Evolutionary conservation across 2,113 vertebrate species (phyloP).

Genomic region (Dasyornis broadbenti): DNA sequence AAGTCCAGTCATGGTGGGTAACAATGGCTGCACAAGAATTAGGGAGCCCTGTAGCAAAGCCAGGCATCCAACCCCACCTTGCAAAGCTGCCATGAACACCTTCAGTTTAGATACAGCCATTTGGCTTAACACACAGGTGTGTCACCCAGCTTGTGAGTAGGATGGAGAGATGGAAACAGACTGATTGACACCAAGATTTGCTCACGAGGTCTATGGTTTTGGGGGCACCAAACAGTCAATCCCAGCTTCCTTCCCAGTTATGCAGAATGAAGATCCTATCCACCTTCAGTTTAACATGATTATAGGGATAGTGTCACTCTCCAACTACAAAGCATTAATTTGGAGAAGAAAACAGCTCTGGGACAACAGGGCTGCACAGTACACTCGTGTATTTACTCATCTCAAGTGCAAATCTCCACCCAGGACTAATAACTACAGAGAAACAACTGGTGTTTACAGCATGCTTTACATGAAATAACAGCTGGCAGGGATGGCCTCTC

Average conservation of each 20-base stretch:
- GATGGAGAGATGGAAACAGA: neutral
- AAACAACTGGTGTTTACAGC: neutral
- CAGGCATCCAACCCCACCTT: neutral
- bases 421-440: neutral
- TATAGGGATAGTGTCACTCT: neutral
- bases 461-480: conserved; percentile 11
- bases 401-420: neutral
- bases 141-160: neutral
- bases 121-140: neutral
- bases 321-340: neutral
- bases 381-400: neutral
- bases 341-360: neutral
- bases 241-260: neutral
- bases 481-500: neutral
- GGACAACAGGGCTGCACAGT: neutral
- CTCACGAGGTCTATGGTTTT: neutral
- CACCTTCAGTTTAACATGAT: neutral
- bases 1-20: neutral
- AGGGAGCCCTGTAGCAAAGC: neutral
- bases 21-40: neutral
- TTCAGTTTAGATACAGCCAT: neutral
- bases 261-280: neutral
- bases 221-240: neutral
- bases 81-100: neutral
- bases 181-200: neutral